These are phyloP conservation scores for Thera britannica DNA, from an alignment of 2,888 invertebrate species.

Conservation along the genomic window DNA sequence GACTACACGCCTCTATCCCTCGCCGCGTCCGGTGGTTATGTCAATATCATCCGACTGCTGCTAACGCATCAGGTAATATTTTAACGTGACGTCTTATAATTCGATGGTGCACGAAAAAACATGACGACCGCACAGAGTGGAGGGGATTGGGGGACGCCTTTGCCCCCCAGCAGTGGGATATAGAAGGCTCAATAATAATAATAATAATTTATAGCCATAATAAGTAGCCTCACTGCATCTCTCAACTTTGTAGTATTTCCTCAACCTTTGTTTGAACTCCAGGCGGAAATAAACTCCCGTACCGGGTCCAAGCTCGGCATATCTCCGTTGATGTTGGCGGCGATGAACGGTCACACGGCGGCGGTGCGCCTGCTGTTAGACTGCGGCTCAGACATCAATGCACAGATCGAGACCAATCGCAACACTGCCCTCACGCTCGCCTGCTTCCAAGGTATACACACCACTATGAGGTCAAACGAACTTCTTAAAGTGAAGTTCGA, in stretches of 20 bases:
- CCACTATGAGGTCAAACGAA: background rate
- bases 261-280: conserved; percentile 5
- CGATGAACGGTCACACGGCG: conserved; percentile 97
- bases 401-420: conserved; percentile 99
- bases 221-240: too few species aligned
- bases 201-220: too few species aligned
- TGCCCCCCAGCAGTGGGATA: too few species aligned
- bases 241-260: background rate
- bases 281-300: conserved; percentile 98
- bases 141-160: too few species aligned
- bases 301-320: conserved; percentile 99
- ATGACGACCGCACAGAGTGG: too few species aligned
- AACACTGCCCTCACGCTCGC: conserved; percentile 99
- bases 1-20: conserved; percentile 99
- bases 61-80: conserved; percentile 90
- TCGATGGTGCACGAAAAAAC: too few species aligned
- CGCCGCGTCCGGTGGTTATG: conserved; percentile 99
- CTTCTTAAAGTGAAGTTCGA: too few species aligned
- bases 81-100: too few species aligned
- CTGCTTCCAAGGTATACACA: conserved; percentile 96
- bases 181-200: too few species aligned
- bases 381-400: conserved; percentile 99
- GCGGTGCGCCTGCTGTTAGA: conserved; percentile 97
- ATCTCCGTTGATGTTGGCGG: conserved; percentile 99
- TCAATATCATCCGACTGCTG: conserved; percentile 98